Evolutionary conservation across 2,888 invertebrate genomes (phyloP).

Genomic region (Thysanoteuthis rhombus): DNA sequence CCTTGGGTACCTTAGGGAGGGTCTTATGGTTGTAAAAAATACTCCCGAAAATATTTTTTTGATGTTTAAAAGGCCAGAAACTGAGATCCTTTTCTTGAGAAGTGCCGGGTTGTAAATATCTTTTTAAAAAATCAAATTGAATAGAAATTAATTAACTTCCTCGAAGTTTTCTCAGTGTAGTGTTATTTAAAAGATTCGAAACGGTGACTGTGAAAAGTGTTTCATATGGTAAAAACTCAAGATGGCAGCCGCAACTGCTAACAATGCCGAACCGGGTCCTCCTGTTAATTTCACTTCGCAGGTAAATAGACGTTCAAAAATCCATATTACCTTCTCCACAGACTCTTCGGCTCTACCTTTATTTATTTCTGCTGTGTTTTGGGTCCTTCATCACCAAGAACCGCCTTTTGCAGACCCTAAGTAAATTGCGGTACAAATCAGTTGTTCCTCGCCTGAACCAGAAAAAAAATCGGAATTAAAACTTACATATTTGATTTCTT

Average conservation of each 20-base stretch:
- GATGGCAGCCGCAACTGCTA: neutral
- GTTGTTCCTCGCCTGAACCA: neutral
- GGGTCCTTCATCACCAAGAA: neutral
- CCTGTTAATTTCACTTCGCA: slow-evolving; percentile 16
- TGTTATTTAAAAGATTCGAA: neutral
- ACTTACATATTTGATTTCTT: neutral
- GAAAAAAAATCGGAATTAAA: neutral
- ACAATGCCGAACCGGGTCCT: neutral
- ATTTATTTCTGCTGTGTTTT: neutral
- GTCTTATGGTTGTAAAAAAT: no score
- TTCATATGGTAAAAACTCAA: neutral
- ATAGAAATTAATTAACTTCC: no score
- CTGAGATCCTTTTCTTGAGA: no score
- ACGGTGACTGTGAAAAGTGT: neutral
- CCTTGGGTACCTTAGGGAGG: no score
- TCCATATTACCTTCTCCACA: neutral
- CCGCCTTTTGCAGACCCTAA: neutral
- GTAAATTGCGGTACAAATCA: neutral
- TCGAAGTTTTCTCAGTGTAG: no score
- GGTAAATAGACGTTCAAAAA: neutral
- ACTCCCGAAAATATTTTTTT: no score
- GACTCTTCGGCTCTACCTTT: neutral
- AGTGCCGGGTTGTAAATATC: no score
- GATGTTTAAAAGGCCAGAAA: no score
- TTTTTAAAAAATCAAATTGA: no score